Base-by-base conservation (phyloP, 2,113 vertebrate genomes). In the Baryphthengus martii region DNA sequence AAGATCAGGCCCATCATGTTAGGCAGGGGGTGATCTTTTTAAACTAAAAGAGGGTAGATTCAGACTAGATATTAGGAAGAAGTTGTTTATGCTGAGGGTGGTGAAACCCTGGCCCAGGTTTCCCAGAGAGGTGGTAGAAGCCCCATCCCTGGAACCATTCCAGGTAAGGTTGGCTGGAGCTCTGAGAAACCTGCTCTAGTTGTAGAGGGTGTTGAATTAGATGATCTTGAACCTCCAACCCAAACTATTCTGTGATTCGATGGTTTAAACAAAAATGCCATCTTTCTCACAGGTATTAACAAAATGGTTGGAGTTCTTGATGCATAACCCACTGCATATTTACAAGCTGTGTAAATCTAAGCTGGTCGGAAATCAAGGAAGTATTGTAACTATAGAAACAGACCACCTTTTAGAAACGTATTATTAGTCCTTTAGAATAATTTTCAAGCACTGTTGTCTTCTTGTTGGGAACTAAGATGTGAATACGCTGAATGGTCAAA, bases 341-440 rank as follows among this genome's bases (percentile, higher is more conserved):
- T 88, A 76, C 74, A 88, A 66, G 71, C 74, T 59, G 45, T 58
- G 67, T 91, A 93, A 92, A 91, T 50, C 45, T 35, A 75, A 75
- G 44, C 74, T n/a, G 72, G 89, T 73, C 90, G 90, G 85, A 94
- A 91, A 49, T 25, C 58, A 56, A 77, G 78, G 37, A 63, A 83
- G 35, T 17, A 44, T 20, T 85, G 72, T 82, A 91, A 80, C 93
- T 96, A 88, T 59, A 96, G 89, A 94, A 96, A 94, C 91, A 70
- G n/a, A 31, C 8, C 72, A 94, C 62, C 63, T 91, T 94, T 80
- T 45, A 24, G 50, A 85, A 93, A 80, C 50, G 16, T 66, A 31
- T 52, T 74, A 77, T 52, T 61, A 79, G 55, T 68, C 28, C 19
- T 76, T 50, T 17, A 88, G 50, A 55, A 49, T 44, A 61, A 85